phyloP scores from a whole-genome alignment of 1,140 invertebrate species.

The Gryon sp. region DNA sequence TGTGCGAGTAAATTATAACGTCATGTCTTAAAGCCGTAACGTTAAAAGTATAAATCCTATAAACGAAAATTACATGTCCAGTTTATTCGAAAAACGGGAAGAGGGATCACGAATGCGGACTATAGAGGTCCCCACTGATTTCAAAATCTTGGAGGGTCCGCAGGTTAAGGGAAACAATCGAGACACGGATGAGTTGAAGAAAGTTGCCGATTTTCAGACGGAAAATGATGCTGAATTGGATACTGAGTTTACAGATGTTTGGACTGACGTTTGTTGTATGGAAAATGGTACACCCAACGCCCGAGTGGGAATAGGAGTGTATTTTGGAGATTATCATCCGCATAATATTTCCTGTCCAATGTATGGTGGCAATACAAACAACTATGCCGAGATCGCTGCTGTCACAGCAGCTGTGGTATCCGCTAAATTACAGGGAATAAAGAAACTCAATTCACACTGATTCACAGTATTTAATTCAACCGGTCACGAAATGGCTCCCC shows the following conservation, averaged over 20 bases:
- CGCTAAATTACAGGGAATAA: neutral
- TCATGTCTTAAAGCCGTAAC: no score
- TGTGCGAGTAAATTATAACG: no score
- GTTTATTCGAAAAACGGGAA: neutral
- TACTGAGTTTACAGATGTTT: constrained; percentile 8
- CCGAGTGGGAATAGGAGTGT: constrained; percentile 18
- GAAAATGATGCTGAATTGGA: neutral
- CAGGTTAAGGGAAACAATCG: no score
- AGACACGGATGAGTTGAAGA: no score
- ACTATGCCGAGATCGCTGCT: constrained; percentile 16
- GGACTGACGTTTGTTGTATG: constrained; percentile 24
- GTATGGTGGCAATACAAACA: no score
- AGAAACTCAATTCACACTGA: neutral
- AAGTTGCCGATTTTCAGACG: neutral
- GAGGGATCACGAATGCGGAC: neutral
- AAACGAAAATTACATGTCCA: no score
- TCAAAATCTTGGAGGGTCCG: no score
- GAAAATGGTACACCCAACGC: constrained; percentile 3
- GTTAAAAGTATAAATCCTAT: no score
- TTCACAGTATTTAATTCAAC: constrained; percentile 1
- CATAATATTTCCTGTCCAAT: constrained; percentile 4
- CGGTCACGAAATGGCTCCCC: neutral
- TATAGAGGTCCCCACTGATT: neutral
- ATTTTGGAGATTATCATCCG: constrained; percentile 7
- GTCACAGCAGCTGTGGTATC: neutral